Evolutionary conservation across 2,888 invertebrate species (phyloP).

Genomic region (Apamea sordens): DNA sequence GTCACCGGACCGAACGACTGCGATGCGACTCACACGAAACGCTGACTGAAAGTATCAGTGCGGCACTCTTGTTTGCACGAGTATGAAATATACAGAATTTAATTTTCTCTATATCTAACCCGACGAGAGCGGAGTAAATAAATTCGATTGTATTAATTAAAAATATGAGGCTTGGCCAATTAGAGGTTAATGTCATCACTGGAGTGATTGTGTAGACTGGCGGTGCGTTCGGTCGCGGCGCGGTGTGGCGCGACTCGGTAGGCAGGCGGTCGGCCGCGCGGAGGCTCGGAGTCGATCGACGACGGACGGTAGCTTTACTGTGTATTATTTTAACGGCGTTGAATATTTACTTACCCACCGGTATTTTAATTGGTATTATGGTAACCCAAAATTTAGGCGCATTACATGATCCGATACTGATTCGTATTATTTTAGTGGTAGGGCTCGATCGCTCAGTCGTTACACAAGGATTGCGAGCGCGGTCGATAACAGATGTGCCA

Average conservation of each 20-base stretch:
- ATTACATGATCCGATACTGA: slow-evolving; percentile 79
- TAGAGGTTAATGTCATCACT: slow-evolving; percentile 64
- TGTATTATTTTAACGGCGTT: slow-evolving; percentile 78
- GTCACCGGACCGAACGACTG: slow-evolving; percentile 57
- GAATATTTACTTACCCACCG: slow-evolving; percentile 89
- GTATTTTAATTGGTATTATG: slow-evolving; percentile 90
- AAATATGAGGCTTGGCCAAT: slow-evolving; percentile 66
- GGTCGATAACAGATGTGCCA: slow-evolving; percentile 89
- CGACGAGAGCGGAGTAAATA: slow-evolving; percentile 32
- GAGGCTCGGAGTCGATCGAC: slow-evolving; percentile 76
- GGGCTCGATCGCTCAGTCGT: slow-evolving; percentile 78
- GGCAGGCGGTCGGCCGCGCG: slow-evolving; percentile 81
- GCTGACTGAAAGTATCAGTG: slow-evolving; percentile 42
- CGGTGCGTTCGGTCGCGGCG: slow-evolving; percentile 55
- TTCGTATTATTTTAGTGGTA: slow-evolving; percentile 77
- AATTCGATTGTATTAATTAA: slow-evolving; percentile 37
- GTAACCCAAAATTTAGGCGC: slow-evolving; percentile 84
- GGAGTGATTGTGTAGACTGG: slow-evolving; percentile 59
- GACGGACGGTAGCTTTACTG: slow-evolving; percentile 77
- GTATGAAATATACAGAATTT: slow-evolving; percentile 48
- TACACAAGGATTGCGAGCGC: slow-evolving; percentile 77
- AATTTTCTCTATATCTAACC: slow-evolving; percentile 24
- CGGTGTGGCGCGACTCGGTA: slow-evolving; percentile 39
- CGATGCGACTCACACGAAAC: slow-evolving; percentile 46
- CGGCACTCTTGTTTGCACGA: slow-evolving; percentile 49